These are phyloP conservation scores for Therioaphis trifolii DNA, from an alignment of 2,888 invertebrate genomes.

Conservation along the genomic window DNA sequence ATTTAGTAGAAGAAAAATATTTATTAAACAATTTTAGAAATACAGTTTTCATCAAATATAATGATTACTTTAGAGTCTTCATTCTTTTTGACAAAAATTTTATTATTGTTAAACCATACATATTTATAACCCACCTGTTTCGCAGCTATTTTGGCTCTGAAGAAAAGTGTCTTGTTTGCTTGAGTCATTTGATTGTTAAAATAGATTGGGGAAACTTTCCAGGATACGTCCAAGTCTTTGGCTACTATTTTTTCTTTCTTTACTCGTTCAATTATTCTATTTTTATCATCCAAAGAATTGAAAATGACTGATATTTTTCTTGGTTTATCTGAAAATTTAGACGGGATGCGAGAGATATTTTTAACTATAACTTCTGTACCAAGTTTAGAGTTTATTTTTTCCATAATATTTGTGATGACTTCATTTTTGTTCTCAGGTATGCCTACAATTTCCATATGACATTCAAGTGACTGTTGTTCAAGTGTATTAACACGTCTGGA, in stretches of 20 bases:
- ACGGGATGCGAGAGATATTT: background rate
- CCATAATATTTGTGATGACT: background rate
- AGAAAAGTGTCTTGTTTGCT: background rate
- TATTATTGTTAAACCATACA: background rate
- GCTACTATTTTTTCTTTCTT: background rate
- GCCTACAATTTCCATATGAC: background rate
- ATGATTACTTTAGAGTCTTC: background rate
- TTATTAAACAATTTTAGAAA: background rate
- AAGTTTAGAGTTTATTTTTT: background rate
- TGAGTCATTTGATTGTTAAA: conserved; percentile 1
- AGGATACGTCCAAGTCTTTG: background rate
- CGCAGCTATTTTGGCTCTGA: background rate
- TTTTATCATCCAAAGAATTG: background rate
- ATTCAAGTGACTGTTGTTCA: background rate
- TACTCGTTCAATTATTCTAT: background rate
- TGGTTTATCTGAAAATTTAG: background rate
- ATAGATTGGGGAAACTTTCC: background rate
- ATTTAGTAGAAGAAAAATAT: background rate
- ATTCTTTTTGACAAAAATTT: background rate
- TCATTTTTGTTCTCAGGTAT: background rate
- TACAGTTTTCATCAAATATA: background rate
- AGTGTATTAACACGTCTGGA: background rate
- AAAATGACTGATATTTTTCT: background rate
- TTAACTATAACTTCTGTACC: background rate
- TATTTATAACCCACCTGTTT: background rate